A percentile compares a stretch with the other conserved stretches of the same genome.
phyloP scores from a whole-genome alignment of 2,888 invertebrate genomes.

The Hyalella azteca region DNA sequence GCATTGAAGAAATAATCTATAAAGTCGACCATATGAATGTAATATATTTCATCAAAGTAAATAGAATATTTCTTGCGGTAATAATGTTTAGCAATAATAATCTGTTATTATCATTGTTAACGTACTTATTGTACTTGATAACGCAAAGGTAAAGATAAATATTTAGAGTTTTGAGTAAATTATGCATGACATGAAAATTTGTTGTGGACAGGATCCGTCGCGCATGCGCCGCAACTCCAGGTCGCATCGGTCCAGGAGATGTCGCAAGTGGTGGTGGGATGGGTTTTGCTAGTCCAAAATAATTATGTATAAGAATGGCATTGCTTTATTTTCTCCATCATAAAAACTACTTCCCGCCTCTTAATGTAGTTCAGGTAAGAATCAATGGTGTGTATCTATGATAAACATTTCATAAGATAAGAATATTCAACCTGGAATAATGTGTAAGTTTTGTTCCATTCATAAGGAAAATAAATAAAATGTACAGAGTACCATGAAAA shows the following conservation, averaged over 20 bases:
- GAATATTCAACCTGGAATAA: no score
- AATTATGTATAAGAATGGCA: background rate
- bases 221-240: slow-evolving; percentile 12
- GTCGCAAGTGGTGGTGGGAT: slow-evolving; percentile 39
- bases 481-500: slow-evolving; percentile 7
- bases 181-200: no score
- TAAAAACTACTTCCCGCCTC: background rate
- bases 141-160: no score
- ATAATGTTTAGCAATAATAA: background rate
- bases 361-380: background rate
- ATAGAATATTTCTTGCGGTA: background rate
- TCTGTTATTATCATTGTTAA: no score
- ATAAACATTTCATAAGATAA: slow-evolving; percentile 17
- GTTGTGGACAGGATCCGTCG: background rate
- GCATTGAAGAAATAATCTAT: no score
- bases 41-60: no score
- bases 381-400: slow-evolving; percentile 5
- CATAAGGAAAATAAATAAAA: background rate
- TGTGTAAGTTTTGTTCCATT: background rate
- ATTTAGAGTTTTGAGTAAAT: no score
- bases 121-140: no score
- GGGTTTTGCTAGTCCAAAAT: slow-evolving; percentile 23
- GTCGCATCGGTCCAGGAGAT: slow-evolving; percentile 14
- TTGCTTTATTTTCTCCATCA: background rate
- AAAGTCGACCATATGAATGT: no score